These are phyloP conservation scores for Fukomys damarensis DNA, from an alignment of 2,113 vertebrate species.

Conservation along the genomic window DNA sequence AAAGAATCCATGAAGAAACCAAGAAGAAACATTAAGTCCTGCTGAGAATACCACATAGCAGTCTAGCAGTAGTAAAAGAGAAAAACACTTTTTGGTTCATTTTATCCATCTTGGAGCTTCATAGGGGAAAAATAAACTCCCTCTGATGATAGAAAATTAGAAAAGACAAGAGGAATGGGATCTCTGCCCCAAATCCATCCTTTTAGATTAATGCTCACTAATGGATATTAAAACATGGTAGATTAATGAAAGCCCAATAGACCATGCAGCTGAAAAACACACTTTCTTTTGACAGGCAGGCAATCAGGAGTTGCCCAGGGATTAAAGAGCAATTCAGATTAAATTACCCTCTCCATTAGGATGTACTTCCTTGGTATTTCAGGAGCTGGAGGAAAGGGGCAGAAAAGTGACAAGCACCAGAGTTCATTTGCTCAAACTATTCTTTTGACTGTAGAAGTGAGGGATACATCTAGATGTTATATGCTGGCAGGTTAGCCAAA, in stretches of 20 bases:
- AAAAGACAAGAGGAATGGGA: conserved; percentile 82
- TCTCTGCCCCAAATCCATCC: conserved; percentile 74
- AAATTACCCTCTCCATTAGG: conserved; percentile 51
- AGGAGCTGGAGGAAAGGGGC: not conserved
- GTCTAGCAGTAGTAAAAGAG: conserved; percentile 71
- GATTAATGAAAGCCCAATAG: conserved; percentile 62
- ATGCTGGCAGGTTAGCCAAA: not conserved
- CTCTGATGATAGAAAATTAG: conserved; percentile 81
- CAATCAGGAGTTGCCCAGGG: conserved; percentile 70
- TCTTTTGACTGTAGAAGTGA: not conserved
- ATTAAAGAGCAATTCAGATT: conserved; percentile 73
- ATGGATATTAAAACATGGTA: conserved; percentile 82
- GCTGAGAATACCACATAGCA: conserved; percentile 56
- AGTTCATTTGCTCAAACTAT: not conserved
- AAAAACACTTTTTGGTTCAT: conserved; percentile 74
- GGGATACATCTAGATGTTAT: not conserved
- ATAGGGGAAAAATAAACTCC: conserved; percentile 77
- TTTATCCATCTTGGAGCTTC: conserved; percentile 72
- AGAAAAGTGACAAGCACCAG: not conserved
- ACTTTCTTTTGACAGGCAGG: conserved; percentile 69
- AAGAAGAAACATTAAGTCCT: conserved; percentile 21
- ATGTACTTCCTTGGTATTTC: conserved; percentile 26
- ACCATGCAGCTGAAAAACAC: conserved; percentile 76
- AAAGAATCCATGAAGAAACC: not conserved
- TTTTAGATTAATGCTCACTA: conserved; percentile 80